These are phyloP conservation scores for Limnephilus marmoratus DNA, from an alignment of 2,888 invertebrate genomes.

Conservation along the genomic window DNA sequence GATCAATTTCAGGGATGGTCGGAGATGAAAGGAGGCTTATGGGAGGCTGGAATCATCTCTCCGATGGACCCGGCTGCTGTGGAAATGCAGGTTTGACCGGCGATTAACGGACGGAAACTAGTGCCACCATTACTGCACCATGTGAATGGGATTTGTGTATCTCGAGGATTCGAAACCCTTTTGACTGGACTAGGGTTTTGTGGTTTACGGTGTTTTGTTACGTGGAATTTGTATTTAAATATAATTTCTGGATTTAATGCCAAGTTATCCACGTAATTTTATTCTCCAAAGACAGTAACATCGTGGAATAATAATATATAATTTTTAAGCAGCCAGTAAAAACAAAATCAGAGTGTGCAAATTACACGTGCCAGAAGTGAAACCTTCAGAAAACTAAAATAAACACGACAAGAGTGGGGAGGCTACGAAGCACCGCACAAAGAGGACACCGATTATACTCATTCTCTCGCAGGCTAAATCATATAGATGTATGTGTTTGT, in stretches of 20 bases:
- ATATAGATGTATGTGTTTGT: too few relatives aligned
- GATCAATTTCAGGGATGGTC: constrained; percentile 21
- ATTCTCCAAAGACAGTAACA: too few relatives aligned
- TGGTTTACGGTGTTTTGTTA: background rate
- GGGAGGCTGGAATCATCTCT: constrained; percentile 3
- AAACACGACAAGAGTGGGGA: too few relatives aligned
- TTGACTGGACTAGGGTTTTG: background rate
- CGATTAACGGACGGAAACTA: background rate
- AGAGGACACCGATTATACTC: too few relatives aligned
- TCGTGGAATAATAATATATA: too few relatives aligned
- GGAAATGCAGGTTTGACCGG: background rate
- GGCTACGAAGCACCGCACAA: too few relatives aligned
- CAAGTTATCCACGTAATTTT: too few relatives aligned
- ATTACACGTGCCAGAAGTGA: too few relatives aligned
- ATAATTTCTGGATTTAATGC: background rate
- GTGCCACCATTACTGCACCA: background rate
- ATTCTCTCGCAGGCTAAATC: too few relatives aligned
- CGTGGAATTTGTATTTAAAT: background rate
- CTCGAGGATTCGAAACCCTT: background rate
- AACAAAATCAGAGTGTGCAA: too few relatives aligned
- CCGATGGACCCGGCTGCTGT: background rate
- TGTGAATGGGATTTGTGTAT: background rate
- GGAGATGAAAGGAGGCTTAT: background rate
- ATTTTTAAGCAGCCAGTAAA: too few relatives aligned
- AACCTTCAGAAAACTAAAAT: too few relatives aligned